These are phyloP conservation scores for Mustela erminea DNA, from an alignment of 2,797 vertebrate species.

Conservation along the genomic window DNA sequence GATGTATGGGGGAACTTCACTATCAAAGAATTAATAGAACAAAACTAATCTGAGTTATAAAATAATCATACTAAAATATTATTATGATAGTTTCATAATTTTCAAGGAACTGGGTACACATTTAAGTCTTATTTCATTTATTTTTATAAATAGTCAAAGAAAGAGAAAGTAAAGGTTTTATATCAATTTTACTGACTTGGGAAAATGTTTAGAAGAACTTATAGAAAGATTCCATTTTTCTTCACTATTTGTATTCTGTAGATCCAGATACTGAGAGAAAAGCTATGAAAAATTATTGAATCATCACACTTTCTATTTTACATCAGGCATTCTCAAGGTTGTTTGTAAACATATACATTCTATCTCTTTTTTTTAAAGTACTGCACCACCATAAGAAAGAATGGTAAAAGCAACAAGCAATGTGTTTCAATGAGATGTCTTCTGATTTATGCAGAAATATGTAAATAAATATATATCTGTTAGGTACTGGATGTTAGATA, in stretches of 20 bases:
- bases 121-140: conserved; percentile 27
- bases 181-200: conserved; percentile 22
- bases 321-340: conserved; percentile 7
- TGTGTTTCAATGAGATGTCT: background rate
- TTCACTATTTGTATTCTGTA: conserved; percentile 23
- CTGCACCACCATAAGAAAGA: background rate
- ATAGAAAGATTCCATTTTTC: background rate
- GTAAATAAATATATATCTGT: background rate
- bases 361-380: background rate
- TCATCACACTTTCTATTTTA: conserved; percentile 1
- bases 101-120: background rate
- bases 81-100: background rate
- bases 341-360: background rate
- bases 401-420: background rate
- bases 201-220: conserved; percentile 39
- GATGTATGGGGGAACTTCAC: too few species aligned
- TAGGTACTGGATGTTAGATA: background rate
- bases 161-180: background rate
- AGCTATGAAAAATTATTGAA: conserved; percentile 19
- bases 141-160: background rate
- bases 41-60: conserved; percentile 44
- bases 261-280: conserved; percentile 1
- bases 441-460: background rate
- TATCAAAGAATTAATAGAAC: conserved; percentile 18
- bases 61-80: background rate